Evolutionary conservation across 2,888 invertebrate species (phyloP).

Genomic region (Oligia strigilis): DNA sequence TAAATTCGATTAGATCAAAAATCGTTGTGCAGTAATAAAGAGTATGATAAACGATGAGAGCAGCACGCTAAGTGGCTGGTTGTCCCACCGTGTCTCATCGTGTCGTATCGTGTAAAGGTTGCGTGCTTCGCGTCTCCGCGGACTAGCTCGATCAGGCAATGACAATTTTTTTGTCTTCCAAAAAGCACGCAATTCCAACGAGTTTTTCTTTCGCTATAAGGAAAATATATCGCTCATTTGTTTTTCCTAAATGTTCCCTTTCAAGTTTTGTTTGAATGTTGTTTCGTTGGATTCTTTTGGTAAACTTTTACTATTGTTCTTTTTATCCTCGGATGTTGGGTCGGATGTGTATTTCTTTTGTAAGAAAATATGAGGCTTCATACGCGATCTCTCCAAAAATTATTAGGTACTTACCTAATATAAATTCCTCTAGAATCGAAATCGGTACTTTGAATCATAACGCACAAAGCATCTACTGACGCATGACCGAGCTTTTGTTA

Average conservation of each 20-base stretch:
- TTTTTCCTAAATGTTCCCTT: conserved; percentile 36
- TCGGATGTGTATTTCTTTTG: background rate
- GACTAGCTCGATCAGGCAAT: conserved; percentile 10
- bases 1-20: conserved; percentile 21
- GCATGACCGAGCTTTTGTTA: background rate
- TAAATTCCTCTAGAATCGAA: background rate
- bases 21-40: conserved; percentile 45
- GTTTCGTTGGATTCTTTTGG: conserved; percentile 41
- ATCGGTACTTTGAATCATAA: background rate
- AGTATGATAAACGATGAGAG: conserved; percentile 29
- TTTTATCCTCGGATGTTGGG: conserved; percentile 17
- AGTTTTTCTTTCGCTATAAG: conserved; percentile 50
- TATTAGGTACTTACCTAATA: background rate
- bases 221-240: conserved; percentile 51
- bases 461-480: background rate
- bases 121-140: conserved; percentile 41
- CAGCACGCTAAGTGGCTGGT: conserved; percentile 20
- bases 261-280: conserved; percentile 47
- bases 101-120: background rate
- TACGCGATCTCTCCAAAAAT: conserved; percentile 6
- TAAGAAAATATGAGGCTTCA: conserved; percentile 3
- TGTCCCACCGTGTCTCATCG: background rate
- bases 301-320: conserved; percentile 37
- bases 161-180: conserved; percentile 26
- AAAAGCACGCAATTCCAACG: conserved; percentile 47